Percentiles rank a stretch among this genome's conserved stretches.
Conservation (phyloP, 2,888 invertebrate genomes). For the Andrena haemorrhoa region DNA sequence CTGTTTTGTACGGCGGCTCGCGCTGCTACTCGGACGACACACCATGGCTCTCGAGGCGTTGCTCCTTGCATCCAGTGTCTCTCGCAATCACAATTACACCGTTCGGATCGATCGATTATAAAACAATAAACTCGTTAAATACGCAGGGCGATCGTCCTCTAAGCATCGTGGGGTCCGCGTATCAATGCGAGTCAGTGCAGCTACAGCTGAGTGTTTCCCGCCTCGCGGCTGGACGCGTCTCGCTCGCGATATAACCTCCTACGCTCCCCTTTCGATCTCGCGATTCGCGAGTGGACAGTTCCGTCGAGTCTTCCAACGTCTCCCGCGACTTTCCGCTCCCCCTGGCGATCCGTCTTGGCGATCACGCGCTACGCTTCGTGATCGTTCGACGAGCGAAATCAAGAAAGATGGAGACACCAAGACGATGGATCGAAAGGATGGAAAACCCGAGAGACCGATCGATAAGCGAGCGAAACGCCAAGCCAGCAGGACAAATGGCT, state of each 20-base stretch:
- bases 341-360: conserved; percentile 13
- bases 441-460: conserved; percentile 29
- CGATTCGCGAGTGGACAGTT: not conserved
- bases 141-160: not conserved
- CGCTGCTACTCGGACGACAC: not conserved
- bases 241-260: conserved; percentile 2
- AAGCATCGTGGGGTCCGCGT: not conserved
- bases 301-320: not conserved
- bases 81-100: not conserved
- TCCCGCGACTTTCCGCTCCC: not conserved
- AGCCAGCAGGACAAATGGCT: conserved; percentile 42
- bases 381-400: conserved; percentile 3
- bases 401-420: conserved; percentile 4
- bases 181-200: not conserved
- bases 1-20: conserved; percentile 13
- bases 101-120: not conserved
- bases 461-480: conserved; percentile 41
- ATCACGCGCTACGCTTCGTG: not conserved
- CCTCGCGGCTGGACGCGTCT: conserved; percentile 18
- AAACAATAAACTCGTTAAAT: not conserved
- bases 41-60: not conserved
- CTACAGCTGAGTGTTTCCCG: conserved; percentile 23
- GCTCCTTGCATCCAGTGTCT: not conserved
- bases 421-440: conserved; percentile 34
- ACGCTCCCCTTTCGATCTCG: not conserved